Percentiles rank a stretch among this genome's conserved stretches.
These are phyloP conservation scores for Heliconius sara DNA, from an alignment of 2,888 invertebrate genomes.

Conservation along the genomic window DNA sequence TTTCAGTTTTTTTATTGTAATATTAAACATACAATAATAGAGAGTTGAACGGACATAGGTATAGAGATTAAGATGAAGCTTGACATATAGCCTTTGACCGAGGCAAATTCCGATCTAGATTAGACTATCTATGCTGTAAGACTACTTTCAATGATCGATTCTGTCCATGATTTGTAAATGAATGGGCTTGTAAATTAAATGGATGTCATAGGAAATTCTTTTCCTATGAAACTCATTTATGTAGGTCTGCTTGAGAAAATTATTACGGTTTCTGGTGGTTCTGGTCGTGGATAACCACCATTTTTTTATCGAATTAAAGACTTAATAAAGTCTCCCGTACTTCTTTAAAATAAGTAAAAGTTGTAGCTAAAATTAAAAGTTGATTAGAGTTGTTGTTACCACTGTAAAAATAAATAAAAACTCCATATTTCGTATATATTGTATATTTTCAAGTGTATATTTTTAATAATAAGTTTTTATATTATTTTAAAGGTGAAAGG, in stretches of 20 bases:
- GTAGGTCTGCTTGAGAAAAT: no score
- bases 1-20: no score
- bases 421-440: background rate
- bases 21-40: no score
- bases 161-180: background rate
- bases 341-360: background rate
- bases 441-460: no score
- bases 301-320: conserved; percentile 31
- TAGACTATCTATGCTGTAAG: background rate
- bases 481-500: background rate
- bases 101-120: background rate
- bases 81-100: conserved; percentile 4
- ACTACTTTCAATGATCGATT: background rate
- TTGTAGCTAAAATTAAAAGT: background rate
- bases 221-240: no score
- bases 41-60: background rate
- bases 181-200: no score
- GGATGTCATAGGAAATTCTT: no score
- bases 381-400: background rate
- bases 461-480: background rate
- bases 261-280: no score
- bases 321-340: conserved; percentile 22
- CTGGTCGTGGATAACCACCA: no score
- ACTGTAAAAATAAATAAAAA: background rate
- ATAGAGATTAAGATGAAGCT: background rate